Evolutionary conservation across 2,797 vertebrate species (phyloP).

Genomic region (Otus scops): DNA sequence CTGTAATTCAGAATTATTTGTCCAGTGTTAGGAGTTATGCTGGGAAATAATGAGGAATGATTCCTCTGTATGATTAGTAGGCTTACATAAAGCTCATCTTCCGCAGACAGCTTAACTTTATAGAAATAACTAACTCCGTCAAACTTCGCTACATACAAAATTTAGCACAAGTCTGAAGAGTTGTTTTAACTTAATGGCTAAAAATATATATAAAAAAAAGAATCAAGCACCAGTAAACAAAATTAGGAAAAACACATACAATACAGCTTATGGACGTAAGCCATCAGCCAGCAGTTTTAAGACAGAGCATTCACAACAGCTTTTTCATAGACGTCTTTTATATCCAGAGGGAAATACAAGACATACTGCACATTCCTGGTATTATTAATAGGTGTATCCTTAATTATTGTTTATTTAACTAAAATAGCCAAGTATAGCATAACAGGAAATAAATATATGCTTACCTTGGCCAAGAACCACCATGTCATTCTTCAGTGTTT

Average conservation of each 20-base stretch:
- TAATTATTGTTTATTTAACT: slow-evolving; percentile 12
- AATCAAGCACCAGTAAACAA: neutral
- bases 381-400: neutral
- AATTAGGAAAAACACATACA: neutral
- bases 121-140: neutral
- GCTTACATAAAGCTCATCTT: neutral
- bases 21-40: neutral
- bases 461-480: slow-evolving; percentile 79
- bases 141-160: neutral
- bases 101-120: neutral
- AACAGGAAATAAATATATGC: slow-evolving; percentile 27
- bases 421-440: slow-evolving; percentile 11
- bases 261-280: neutral
- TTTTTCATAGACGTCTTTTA: neutral
- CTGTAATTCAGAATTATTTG: neutral
- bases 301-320: neutral
- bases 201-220: neutral
- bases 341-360: neutral
- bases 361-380: neutral
- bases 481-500: slow-evolving; percentile 79
- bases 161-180: neutral
- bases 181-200: neutral
- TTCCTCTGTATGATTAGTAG: neutral
- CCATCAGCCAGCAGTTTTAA: neutral
- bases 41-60: neutral